Evolutionary conservation across 2,797 vertebrate genomes (phyloP).

Genomic region (Pangasius mekongensis): DNA sequence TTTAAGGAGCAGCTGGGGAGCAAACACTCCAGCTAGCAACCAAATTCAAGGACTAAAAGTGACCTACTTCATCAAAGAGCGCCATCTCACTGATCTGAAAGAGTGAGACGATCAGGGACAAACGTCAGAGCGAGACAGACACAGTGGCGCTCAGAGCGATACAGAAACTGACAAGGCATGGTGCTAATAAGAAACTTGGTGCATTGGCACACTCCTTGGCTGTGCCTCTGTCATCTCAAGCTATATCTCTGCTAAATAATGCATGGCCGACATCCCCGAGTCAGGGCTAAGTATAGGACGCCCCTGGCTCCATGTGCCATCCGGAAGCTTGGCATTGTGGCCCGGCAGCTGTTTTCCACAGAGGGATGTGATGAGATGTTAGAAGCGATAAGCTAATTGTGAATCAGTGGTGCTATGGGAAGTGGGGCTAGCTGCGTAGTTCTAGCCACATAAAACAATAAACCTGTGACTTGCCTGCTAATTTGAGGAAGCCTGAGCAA

Average conservation of each 20-base stretch:
- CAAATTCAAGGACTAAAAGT: constrained; percentile 66
- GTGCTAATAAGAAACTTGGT: constrained; percentile 20
- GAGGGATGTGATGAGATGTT: constrained; percentile 44
- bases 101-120: constrained; percentile 13
- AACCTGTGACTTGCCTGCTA: background rate
- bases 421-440: background rate
- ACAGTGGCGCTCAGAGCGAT: background rate
- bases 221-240: constrained; percentile 7
- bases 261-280: constrained; percentile 20
- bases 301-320: constrained; percentile 12
- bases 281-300: constrained; percentile 45
- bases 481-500: constrained; percentile 13
- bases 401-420: constrained; percentile 22
- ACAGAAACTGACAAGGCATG: background rate
- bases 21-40: constrained; percentile 60
- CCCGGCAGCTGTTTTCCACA: constrained; percentile 45
- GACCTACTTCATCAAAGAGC: constrained; percentile 62
- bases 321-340: constrained; percentile 41
- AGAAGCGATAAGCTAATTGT: constrained; percentile 39
- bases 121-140: constrained; percentile 16
- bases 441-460: constrained; percentile 1
- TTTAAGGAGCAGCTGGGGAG: constrained; percentile 60
- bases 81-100: constrained; percentile 41
- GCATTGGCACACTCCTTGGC: background rate
- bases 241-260: constrained; percentile 34